Evolutionary conservation across 92 coral and sea anemone species (phyloP), one percentile per base, ranked within the genome.

Genomic region (Zoanthus solanderi): DNA sequence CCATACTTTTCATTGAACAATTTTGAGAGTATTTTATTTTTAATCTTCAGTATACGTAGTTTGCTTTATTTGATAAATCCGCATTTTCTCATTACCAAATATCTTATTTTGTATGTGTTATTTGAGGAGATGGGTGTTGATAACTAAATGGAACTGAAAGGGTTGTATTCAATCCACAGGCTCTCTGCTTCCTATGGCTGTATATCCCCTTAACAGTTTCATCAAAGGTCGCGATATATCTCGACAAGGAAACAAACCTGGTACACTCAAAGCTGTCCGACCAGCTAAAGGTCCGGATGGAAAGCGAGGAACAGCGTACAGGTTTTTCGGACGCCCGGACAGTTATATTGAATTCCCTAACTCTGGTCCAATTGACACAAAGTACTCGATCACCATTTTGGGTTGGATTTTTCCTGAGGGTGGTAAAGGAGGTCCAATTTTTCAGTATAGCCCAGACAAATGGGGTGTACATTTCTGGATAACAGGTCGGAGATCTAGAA

Each of bases 211-310:
- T 23, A 94, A 80, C 76, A 28, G 44, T 14, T n/a, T 46, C 60
- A 86, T 90, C 18, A 88, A 76, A 65, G 95, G 95, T 56, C 84
- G 87, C 30, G 97, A 94, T 30, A 16, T 92, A 32, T 87, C 95
- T 61, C 75, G 88, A 56, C 84, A 93, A 28, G 90, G 93, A 47
- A 94, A 94, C 84, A 91, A 88, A 71, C 60, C 71, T 16, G 97
- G 91, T n/a, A 88, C 28, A 76, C 77, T 94, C 12, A 85, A 83
- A 17, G 83, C 84, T 29, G 97, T 94, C 6, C 88, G 97, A 46
- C 92, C 94, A 8, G 97, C 93, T 5, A 89, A 90, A 61, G 97
- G 97, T 7, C 97, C 97, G 15, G 94, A 94, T 86, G 92, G 95
- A 61, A 92, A 90, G 48, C 90, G 87, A 47, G 83, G 90, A 15